Evolutionary conservation across 2,113 vertebrate genomes (phyloP).

Genomic region (Dolichotis patagonum): DNA sequence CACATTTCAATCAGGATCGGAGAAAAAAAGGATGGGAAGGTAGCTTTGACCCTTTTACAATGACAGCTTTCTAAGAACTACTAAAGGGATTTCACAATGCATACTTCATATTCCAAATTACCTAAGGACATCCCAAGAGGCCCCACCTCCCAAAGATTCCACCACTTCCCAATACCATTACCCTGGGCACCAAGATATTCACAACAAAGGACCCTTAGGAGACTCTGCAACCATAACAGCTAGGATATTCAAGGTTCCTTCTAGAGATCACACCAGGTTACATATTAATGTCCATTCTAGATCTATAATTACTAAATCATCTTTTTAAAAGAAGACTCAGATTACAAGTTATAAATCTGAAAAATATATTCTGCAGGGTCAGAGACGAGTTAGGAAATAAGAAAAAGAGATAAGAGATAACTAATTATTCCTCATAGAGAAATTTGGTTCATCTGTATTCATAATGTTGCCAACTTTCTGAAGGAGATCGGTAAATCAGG

Average conservation of each 20-base stretch:
- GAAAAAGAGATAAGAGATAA: not conserved
- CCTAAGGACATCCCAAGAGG: not conserved
- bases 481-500: not conserved
- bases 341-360: not conserved
- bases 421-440: not conserved
- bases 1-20: not conserved
- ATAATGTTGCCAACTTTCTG: not conserved
- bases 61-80: not conserved
- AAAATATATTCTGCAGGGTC: not conserved
- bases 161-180: no score
- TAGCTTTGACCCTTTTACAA: not conserved
- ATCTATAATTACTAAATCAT: not conserved
- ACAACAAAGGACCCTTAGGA: not conserved
- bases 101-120: not conserved
- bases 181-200: not conserved
- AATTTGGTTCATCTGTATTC: not conserved
- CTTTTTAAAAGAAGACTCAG: not conserved
- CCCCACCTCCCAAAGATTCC: not conserved
- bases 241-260: not conserved
- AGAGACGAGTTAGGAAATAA: not conserved
- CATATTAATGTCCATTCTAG: not conserved
- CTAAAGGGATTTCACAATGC: not conserved
- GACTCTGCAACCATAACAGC: no score
- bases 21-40: not conserved
- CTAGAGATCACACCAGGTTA: not conserved